Conservation (phyloP, 1,140 invertebrate genomes). For the Tetranychus urticae region DNA sequence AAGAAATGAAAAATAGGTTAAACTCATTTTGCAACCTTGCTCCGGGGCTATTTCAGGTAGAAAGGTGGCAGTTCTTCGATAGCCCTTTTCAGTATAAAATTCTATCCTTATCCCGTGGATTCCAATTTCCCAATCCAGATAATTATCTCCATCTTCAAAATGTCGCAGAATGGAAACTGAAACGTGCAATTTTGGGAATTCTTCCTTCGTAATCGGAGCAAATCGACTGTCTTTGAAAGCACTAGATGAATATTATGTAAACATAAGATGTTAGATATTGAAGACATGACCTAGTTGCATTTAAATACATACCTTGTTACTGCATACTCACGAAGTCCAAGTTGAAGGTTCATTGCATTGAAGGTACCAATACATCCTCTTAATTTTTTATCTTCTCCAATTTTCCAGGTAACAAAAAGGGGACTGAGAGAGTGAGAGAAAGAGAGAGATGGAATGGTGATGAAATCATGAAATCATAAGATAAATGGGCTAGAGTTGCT, state of each 20-base stretch:
- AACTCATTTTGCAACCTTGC: constrained; percentile 35
- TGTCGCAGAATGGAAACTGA: constrained; percentile 80
- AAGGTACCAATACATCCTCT: constrained; percentile 89
- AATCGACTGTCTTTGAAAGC: constrained; percentile 94
- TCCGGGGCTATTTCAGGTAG: constrained; percentile 88
- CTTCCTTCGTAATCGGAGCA: constrained; percentile 75
- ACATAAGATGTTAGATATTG: background rate
- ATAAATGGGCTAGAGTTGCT: background rate
- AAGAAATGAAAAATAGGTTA: background rate
- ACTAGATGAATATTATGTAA: constrained; percentile 27
- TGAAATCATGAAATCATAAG: background rate
- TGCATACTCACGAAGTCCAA: constrained; percentile 81
- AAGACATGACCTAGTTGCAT: background rate
- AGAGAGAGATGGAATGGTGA: background rate
- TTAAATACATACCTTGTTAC: constrained; percentile 41
- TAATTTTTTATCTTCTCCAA: constrained; percentile 67
- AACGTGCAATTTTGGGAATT: constrained; percentile 71
- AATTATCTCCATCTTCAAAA: constrained; percentile 86
- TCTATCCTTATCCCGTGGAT: constrained; percentile 94
- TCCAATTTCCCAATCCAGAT: constrained; percentile 89
- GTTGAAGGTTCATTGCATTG: constrained; percentile 75
- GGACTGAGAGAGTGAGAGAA: constrained; percentile 42
- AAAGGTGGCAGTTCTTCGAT: constrained; percentile 86
- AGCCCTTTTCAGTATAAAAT: constrained; percentile 82
- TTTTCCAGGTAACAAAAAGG: constrained; percentile 95